Evolutionary conservation across 2,113 vertebrate genomes (phyloP).

Genomic region (Macquaria australasica): DNA sequence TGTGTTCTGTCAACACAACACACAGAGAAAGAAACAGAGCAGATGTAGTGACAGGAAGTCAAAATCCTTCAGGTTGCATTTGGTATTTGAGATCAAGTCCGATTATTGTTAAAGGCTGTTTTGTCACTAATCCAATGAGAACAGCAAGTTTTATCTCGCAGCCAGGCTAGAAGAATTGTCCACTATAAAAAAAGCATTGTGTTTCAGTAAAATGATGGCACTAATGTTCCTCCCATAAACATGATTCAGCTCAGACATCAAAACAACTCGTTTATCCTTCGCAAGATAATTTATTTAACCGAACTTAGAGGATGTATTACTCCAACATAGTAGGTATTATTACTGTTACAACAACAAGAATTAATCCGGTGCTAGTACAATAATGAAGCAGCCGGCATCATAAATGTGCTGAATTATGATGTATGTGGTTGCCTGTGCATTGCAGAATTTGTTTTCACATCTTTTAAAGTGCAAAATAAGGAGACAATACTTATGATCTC

Average conservation of each 20-base stretch:
- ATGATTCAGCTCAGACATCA: conserved; percentile 28
- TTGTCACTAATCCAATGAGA: conserved; percentile 26
- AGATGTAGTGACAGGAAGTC: conserved; percentile 14
- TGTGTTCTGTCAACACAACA: conserved; percentile 3
- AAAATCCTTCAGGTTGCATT: conserved; percentile 30
- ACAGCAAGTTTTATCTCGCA: not conserved
- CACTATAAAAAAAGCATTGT: conserved; percentile 12
- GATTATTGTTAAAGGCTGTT: conserved; percentile 26
- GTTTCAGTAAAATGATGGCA: conserved; percentile 3
- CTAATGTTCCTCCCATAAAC: conserved; percentile 17
- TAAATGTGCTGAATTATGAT: not conserved
- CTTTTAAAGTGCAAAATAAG: not conserved
- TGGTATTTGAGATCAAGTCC: conserved; percentile 25
- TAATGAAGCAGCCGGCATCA: not conserved
- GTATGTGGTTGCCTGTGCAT: not conserved
- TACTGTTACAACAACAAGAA: not conserved
- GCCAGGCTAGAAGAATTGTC: not conserved
- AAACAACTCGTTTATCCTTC: conserved; percentile 10
- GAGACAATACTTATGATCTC: not conserved
- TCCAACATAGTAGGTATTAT: not conserved
- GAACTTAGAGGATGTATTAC: conserved; percentile 12
- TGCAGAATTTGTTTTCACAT: conserved; percentile 1
- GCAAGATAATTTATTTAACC: conserved; percentile 25
- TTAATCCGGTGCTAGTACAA: not conserved
- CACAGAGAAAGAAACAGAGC: not conserved